phyloP scores from a whole-genome alignment of 2,113 vertebrate genomes.

The Rafetus swinhoei region DNA sequence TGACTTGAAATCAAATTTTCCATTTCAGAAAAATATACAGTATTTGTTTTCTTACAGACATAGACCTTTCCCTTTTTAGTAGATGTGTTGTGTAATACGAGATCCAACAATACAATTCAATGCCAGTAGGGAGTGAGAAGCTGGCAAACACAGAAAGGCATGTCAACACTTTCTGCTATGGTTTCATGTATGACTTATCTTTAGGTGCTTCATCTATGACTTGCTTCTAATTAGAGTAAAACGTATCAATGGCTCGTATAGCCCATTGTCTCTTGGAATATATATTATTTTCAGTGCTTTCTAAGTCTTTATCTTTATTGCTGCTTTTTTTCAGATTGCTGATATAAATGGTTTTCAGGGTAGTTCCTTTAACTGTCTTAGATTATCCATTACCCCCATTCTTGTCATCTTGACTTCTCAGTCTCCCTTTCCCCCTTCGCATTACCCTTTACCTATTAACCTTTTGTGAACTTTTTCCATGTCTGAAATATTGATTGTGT shows the following conservation, averaged over 20 bases:
- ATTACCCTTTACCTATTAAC: not conserved
- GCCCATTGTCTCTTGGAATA: not conserved
- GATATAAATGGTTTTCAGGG: not conserved
- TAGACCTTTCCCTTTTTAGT: not conserved
- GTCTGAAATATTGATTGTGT: not conserved
- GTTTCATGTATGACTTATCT: not conserved
- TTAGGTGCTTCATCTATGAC: not conserved
- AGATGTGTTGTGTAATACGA: not conserved
- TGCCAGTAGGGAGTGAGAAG: not conserved
- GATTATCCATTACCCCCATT: not conserved
- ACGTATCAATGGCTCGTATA: not conserved
- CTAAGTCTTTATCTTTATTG: not conserved
- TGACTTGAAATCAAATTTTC: slow-evolving; percentile 4
- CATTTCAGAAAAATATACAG: not conserved
- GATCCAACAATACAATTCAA: not conserved
- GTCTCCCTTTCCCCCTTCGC: not conserved
- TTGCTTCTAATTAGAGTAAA: not conserved
- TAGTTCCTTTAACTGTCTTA: not conserved
- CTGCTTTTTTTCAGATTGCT: not conserved
- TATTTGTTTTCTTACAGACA: slow-evolving; percentile 5
- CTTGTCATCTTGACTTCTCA: not conserved
- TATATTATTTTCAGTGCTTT: not conserved
- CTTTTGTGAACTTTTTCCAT: not conserved
- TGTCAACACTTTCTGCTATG: not conserved
- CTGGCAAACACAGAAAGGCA: not conserved